phyloP scores from a whole-genome alignment of 2,888 invertebrate species.

The Lepidocyrtinus sp. region DNA sequence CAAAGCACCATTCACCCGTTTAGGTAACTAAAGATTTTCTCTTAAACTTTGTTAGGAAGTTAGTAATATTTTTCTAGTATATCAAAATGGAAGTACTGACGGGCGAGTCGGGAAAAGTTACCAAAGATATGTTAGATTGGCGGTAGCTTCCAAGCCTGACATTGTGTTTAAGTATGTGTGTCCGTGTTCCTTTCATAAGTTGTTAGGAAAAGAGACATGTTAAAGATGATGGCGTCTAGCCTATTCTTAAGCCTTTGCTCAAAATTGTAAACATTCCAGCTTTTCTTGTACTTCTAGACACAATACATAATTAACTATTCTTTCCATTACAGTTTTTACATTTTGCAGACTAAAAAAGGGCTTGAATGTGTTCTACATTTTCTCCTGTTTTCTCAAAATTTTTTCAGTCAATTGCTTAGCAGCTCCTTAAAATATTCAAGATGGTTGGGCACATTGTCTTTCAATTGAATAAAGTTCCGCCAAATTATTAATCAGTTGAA shows the following conservation, averaged over 20 bases:
- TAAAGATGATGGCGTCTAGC: not conserved
- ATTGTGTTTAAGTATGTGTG: not conserved
- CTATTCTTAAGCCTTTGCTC: not conserved
- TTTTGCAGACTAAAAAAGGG: no score
- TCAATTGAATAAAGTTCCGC: no score
- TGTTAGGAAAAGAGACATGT: no score
- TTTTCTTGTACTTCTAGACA: not conserved
- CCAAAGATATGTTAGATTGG: not conserved
- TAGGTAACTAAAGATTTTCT: not conserved
- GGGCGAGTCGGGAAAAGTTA: constrained; percentile 25
- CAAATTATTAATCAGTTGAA: no score
- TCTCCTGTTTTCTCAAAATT: no score
- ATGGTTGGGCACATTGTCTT: no score
- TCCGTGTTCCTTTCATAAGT: not conserved
- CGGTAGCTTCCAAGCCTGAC: constrained; percentile 26
- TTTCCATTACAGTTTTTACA: constrained; percentile 32
- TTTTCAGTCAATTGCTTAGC: no score
- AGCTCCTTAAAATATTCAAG: no score
- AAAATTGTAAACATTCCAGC: not conserved
- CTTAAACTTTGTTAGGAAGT: not conserved
- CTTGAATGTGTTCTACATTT: no score
- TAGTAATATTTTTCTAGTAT: no score
- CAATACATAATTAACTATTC: constrained; percentile 37
- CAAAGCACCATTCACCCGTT: not conserved
- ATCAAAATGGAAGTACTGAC: not conserved